Evolutionary conservation across 2,797 vertebrate genomes (phyloP).

Genomic region (Thripadectes ignobilis): DNA sequence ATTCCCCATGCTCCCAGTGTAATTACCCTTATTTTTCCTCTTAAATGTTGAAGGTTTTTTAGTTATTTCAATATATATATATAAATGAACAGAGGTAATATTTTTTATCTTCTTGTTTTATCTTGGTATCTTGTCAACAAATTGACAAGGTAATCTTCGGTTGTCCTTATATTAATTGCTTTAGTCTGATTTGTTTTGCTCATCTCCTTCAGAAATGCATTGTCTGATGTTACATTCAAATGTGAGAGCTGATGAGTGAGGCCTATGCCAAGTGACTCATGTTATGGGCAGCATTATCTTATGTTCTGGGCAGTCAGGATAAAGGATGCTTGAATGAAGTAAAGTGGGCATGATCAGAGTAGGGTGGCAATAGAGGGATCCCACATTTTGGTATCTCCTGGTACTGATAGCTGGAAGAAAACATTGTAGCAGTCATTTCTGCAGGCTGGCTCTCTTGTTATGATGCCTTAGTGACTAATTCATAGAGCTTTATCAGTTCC

Average conservation of each 20-base stretch:
- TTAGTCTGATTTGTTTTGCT: background rate
- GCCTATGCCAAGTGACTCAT: background rate
- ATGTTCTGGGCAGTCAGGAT: background rate
- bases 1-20: accelerated
- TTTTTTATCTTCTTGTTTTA: background rate
- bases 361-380: background rate
- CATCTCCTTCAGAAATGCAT: background rate
- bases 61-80: background rate
- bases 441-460: too few relatives aligned
- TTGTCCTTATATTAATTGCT: background rate
- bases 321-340: background rate
- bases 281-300: too few relatives aligned
- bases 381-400: background rate
- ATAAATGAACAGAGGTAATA: background rate
- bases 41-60: background rate
- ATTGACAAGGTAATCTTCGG: background rate
- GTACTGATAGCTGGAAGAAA: background rate
- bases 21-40: background rate
- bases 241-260: background rate
- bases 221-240: background rate
- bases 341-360: too few relatives aligned
- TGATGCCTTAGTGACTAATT: background rate
- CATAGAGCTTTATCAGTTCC: background rate
- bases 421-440: background rate
- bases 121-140: background rate